Conservation (phyloP, 1,140 invertebrate genomes). For the Brachionus manjavacas region DNA sequence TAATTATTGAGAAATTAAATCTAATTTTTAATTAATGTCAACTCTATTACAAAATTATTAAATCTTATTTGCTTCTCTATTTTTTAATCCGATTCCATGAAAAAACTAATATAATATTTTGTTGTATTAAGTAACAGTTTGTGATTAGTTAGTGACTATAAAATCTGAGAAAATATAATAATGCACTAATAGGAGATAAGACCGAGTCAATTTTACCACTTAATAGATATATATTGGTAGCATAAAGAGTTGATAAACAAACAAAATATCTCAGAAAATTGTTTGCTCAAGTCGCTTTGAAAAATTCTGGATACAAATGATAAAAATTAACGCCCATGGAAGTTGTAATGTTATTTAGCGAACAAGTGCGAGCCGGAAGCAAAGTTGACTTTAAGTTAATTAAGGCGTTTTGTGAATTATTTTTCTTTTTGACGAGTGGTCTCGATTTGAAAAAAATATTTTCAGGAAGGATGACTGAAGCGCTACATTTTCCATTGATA, state of each 20-base stretch:
- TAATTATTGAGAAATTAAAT: background rate
- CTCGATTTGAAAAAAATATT: background rate
- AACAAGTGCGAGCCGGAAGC: background rate
- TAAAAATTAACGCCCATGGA: background rate
- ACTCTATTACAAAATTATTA: slow-evolving; percentile 33
- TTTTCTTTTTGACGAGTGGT: background rate
- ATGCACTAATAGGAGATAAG: background rate
- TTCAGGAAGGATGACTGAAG: slow-evolving; percentile 15
- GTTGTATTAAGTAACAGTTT: slow-evolving; percentile 31
- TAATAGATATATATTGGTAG: background rate
- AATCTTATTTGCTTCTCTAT: slow-evolving; percentile 2
- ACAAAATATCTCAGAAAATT: background rate
- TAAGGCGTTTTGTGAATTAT: background rate
- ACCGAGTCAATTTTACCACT: background rate
- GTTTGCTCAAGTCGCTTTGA: background rate
- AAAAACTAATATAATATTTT: background rate
- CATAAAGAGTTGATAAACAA: background rate
- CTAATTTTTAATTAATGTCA: slow-evolving; percentile 25
- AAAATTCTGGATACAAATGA: background rate
- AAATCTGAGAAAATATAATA: background rate
- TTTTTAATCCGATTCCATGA: background rate
- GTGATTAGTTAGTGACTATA: background rate
- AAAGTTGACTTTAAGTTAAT: background rate
- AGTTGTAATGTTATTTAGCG: background rate
- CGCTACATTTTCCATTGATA: background rate